These are phyloP conservation scores for Trachymyrmex septentrionalis DNA, from an alignment of 1,140 invertebrate species.

Conservation along the genomic window DNA sequence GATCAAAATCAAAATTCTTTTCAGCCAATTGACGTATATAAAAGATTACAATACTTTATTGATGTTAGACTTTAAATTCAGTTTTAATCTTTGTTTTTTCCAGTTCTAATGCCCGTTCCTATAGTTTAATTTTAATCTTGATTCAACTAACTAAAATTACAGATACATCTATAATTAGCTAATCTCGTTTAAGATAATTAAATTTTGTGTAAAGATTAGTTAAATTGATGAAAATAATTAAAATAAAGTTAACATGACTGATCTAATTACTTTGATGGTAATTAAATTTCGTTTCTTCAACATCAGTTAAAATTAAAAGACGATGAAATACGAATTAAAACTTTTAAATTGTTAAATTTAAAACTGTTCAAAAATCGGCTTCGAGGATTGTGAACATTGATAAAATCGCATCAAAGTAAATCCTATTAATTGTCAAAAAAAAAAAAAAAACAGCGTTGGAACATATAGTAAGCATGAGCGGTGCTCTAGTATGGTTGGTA, in stretches of 20 bases:
- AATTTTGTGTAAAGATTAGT: neutral
- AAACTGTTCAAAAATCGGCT: neutral
- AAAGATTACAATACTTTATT: neutral
- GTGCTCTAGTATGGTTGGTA: too few relatives aligned
- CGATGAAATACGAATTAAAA: neutral
- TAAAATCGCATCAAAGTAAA: neutral
- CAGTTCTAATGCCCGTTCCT: too few relatives aligned
- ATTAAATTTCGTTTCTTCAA: neutral
- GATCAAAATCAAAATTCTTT: neutral
- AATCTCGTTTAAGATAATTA: neutral
- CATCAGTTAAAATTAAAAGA: neutral
- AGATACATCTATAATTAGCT: neutral
- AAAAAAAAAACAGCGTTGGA: neutral
- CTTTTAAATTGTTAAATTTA: neutral
- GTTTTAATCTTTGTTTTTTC: neutral
- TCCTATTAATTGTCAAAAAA: neutral
- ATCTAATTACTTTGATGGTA: neutral
- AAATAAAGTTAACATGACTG: too few relatives aligned
- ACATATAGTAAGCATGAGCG: neutral
- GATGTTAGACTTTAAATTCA: neutral
- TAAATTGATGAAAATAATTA: neutral
- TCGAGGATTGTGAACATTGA: neutral
- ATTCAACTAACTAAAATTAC: neutral
- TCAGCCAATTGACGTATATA: neutral
- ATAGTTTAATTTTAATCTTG: too few relatives aligned